Percentiles rank a stretch among this genome's conserved stretches.
These are phyloP conservation scores for Caenorhabditis sinica DNA, from an alignment of 2,888 invertebrate species.

Conservation along the genomic window DNA sequence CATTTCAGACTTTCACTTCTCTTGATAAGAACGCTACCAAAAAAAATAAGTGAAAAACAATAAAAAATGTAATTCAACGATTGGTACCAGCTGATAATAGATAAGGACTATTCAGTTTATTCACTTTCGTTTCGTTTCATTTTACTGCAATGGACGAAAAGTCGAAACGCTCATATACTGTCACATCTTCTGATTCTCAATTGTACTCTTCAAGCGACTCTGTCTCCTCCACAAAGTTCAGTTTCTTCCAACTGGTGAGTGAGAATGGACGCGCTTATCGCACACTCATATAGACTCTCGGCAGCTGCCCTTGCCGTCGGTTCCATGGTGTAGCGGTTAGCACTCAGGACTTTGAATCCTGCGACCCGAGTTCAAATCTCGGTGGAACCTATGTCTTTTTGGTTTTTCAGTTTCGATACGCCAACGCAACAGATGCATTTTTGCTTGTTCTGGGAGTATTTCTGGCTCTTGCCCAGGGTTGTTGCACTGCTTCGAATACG, in stretches of 20 bases:
- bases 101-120: conserved; percentile 29
- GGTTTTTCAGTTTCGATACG: conserved; percentile 56
- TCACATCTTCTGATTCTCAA: not conserved
- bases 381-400: conserved; percentile 48
- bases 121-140: not conserved
- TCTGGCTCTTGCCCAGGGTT: conserved; percentile 46
- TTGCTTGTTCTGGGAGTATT: conserved; percentile 34
- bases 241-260: conserved; percentile 23
- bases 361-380: conserved; percentile 75
- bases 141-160: conserved; percentile 28
- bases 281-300: not conserved
- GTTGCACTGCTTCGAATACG: conserved; percentile 34
- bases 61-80: conserved; percentile 29
- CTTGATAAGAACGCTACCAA: conserved; percentile 26
- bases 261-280: not conserved
- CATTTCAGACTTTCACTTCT: conserved; percentile 1
- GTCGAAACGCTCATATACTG: not conserved
- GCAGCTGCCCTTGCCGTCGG: not conserved
- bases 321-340: conserved; percentile 73
- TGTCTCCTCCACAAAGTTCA: not conserved
- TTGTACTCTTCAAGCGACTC: not conserved
- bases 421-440: conserved; percentile 31
- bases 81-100: conserved; percentile 7
- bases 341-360: conserved; percentile 77
- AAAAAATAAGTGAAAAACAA: conserved; percentile 41